These are phyloP conservation scores for Metacarcinus magister DNA, from an alignment of 2,888 invertebrate genomes.

Conservation along the genomic window DNA sequence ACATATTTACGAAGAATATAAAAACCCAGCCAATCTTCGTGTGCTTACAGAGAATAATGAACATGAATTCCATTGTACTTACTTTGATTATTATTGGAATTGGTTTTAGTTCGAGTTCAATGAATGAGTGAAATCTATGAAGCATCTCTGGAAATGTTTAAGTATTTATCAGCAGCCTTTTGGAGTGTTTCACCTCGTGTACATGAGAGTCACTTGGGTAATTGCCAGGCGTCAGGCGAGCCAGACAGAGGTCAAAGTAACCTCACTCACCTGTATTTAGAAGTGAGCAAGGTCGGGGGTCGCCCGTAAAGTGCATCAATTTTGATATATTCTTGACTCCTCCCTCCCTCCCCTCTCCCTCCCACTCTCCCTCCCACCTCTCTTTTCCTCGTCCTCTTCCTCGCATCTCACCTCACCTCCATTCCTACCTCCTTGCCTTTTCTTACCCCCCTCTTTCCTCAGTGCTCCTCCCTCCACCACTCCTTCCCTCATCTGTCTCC, in stretches of 20 bases:
- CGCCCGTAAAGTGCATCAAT: constrained; percentile 58
- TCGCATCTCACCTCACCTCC: background rate
- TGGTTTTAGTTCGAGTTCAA: background rate
- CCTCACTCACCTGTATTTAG: constrained; percentile 21
- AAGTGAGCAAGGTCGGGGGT: constrained; percentile 3
- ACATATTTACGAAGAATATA: background rate
- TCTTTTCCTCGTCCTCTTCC: background rate
- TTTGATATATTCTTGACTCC: constrained; percentile 39
- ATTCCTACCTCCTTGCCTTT: background rate
- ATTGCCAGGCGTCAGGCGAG: constrained; percentile 45
- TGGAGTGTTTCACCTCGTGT: background rate
- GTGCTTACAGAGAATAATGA: background rate
- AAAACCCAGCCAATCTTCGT: background rate
- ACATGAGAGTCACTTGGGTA: constrained; percentile 20
- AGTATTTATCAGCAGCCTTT: background rate
- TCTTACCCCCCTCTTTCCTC: background rate
- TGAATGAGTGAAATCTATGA: background rate
- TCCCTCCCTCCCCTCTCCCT: background rate
- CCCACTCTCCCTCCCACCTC: background rate
- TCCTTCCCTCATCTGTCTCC: background rate
- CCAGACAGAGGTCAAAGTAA: background rate
- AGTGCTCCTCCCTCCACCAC: background rate
- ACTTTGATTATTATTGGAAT: background rate
- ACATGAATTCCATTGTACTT: background rate
- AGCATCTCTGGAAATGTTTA: background rate